phyloP scores from a whole-genome alignment of 2,888 invertebrate genomes.

The Spodoptera picta region DNA sequence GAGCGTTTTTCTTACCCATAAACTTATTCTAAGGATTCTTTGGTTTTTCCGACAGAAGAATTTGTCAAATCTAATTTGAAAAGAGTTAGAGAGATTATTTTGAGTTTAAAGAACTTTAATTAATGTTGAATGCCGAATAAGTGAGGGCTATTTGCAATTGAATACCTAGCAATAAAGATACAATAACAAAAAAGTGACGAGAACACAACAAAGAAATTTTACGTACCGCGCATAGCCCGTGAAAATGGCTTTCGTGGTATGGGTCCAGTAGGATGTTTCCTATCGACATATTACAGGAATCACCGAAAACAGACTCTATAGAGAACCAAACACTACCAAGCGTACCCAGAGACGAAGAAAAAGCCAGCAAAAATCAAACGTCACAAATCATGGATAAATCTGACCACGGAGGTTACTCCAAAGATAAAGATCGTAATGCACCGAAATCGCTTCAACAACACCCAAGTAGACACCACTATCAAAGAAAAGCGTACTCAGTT shows the following conservation, averaged over 20 bases:
- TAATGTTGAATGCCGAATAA: background rate
- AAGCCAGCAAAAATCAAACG: conserved; percentile 9
- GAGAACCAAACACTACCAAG: conserved; percentile 68
- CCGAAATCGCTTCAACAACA: conserved; percentile 21
- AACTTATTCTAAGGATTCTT: too few relatives aligned
- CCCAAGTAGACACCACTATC: conserved; percentile 15
- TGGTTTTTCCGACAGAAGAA: conserved; percentile 8
- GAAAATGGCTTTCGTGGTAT: conserved; percentile 3
- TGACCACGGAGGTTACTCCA: conserved; percentile 8
- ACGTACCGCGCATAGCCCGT: background rate
- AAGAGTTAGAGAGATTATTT: background rate
- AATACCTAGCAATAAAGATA: too few relatives aligned
- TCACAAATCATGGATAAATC: conserved; percentile 13
- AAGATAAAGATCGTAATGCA: conserved; percentile 7
- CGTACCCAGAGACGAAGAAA: conserved; percentile 51
- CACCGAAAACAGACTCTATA: conserved; percentile 65
- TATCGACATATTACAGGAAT: conserved; percentile 33
- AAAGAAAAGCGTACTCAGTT: conserved; percentile 41
- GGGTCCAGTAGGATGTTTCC: conserved; percentile 25
- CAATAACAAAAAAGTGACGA: too few relatives aligned
- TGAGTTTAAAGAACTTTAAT: too few relatives aligned
- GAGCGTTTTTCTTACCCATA: too few relatives aligned
- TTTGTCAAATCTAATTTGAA: background rate
- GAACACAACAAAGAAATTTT: background rate
- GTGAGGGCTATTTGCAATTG: background rate